These are phyloP conservation scores for Apotomis capreana DNA, from an alignment of 2,888 invertebrate genomes.

Conservation along the genomic window DNA sequence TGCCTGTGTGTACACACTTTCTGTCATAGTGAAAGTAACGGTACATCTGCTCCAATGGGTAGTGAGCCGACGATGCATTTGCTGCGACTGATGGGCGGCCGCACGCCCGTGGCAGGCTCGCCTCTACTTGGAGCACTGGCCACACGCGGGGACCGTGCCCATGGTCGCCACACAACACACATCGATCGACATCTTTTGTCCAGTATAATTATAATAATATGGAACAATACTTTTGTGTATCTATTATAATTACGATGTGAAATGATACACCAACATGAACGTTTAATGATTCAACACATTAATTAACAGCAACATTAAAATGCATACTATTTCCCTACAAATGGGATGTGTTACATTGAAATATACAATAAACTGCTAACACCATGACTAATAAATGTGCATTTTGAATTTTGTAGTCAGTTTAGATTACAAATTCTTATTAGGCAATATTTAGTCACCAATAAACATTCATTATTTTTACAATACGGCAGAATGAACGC, in stretches of 20 bases:
- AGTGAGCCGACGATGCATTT: slow-evolving; percentile 30
- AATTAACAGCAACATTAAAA: slow-evolving; percentile 51
- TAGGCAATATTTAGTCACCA: slow-evolving; percentile 43
- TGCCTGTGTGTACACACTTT: slow-evolving; percentile 69
- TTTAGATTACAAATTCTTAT: slow-evolving; percentile 48
- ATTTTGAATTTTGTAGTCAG: slow-evolving; percentile 47
- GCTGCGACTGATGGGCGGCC: slow-evolving; percentile 41
- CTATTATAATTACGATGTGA: slow-evolving; percentile 50
- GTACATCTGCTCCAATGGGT: slow-evolving; percentile 58
- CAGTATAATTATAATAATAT: slow-evolving; percentile 47
- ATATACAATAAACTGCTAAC: slow-evolving; percentile 49
- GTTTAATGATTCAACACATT: slow-evolving; percentile 58
- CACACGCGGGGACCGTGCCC: slow-evolving; percentile 12
- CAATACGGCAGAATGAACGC: slow-evolving; percentile 26
- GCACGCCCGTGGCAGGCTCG: slow-evolving; percentile 6
- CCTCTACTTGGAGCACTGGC: slow-evolving; percentile 22
- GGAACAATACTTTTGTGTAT: slow-evolving; percentile 45
- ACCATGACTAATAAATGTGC: slow-evolving; percentile 47
- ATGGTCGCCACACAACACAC: slow-evolving; percentile 46
- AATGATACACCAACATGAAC: slow-evolving; percentile 57
- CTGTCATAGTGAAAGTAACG: slow-evolving; percentile 68
- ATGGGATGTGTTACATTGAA: slow-evolving; percentile 46
- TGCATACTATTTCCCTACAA: slow-evolving; percentile 49
- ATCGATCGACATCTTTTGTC: slow-evolving; percentile 49
- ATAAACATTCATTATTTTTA: slow-evolving; percentile 34